These are phyloP conservation scores for Thamnophis sirtalis DNA, from an alignment of 2,113 vertebrate species.

Conservation along the genomic window DNA sequence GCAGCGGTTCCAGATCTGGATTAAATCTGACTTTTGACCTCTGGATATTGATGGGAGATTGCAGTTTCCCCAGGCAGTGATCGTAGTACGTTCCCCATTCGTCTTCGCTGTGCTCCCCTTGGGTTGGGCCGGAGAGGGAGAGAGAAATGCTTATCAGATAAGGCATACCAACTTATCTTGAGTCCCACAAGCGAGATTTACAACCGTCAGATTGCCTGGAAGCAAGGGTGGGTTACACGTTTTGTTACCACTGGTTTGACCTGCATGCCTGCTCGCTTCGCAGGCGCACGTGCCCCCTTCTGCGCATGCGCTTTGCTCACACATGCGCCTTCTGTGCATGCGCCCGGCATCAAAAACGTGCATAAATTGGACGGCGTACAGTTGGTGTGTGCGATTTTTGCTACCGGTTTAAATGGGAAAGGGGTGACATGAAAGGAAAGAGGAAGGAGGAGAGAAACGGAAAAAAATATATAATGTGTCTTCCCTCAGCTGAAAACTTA, in stretches of 20 bases:
- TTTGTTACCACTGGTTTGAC: no score
- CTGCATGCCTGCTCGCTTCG: no score
- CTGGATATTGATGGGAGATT: conserved; percentile 87
- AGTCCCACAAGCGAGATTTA: not conserved
- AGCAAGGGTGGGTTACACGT: no score
- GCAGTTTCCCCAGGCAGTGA: conserved; percentile 70
- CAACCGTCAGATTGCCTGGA: not conserved
- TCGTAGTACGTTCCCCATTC: conserved; percentile 78
- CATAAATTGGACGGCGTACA: no score
- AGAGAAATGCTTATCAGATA: not conserved
- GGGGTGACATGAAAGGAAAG: not conserved
- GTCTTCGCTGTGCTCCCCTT: conserved; percentile 73
- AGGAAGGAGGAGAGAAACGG: not conserved
- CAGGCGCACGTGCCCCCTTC: no score
- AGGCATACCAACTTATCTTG: not conserved
- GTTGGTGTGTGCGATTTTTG: no score
- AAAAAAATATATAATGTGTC: no score
- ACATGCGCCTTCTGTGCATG: no score
- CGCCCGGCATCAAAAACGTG: no score
- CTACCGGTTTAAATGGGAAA: not conserved
- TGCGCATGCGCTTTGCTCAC: no score
- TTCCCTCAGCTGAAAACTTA: no score
- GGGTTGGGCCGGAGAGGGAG: conserved; percentile 39
- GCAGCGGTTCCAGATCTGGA: conserved; percentile 62
- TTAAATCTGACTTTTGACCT: conserved; percentile 69